A percentile compares a stretch with the other conserved stretches of the same genome.
phyloP scores from a whole-genome alignment of 2,113 vertebrate genomes.

The Lepus timidus region DNA sequence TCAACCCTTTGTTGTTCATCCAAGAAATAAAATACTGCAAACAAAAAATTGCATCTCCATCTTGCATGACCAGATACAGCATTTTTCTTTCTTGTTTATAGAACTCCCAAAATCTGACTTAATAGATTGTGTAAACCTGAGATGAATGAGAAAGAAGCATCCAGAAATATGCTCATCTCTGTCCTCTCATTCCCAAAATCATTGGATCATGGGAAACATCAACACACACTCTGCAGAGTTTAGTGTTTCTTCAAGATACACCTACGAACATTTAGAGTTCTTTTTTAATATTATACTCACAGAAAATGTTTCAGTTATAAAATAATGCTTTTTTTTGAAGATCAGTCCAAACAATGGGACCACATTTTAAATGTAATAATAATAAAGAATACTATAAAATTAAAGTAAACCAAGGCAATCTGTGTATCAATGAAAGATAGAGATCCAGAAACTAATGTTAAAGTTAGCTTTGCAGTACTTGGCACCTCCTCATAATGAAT shows the following conservation, averaged over 20 bases:
- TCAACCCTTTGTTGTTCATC: not conserved
- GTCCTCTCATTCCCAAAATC: not conserved
- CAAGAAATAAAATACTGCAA: not conserved
- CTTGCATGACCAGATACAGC: too few species aligned
- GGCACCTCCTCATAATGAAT: not conserved
- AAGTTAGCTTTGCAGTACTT: not conserved
- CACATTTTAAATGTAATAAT: not conserved
- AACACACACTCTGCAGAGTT: not conserved
- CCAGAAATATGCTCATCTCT: not conserved
- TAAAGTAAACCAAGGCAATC: not conserved
- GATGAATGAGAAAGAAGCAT: not conserved
- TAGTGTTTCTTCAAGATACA: not conserved
- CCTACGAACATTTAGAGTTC: not conserved
- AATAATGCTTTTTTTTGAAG: conserved; percentile 9
- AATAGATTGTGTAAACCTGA: not conserved
- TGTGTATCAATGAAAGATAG: not conserved
- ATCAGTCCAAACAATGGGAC: not conserved
- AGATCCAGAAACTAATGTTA: not conserved
- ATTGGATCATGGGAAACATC: not conserved
- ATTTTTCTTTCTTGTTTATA: not conserved
- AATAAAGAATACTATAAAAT: not conserved
- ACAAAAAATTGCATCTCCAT: not conserved
- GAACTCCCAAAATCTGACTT: not conserved
- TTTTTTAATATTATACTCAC: not conserved
- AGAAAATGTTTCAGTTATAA: not conserved